Evolutionary conservation across 2,888 invertebrate genomes (phyloP).

Genomic region (Gandaritis pyraliata): DNA sequence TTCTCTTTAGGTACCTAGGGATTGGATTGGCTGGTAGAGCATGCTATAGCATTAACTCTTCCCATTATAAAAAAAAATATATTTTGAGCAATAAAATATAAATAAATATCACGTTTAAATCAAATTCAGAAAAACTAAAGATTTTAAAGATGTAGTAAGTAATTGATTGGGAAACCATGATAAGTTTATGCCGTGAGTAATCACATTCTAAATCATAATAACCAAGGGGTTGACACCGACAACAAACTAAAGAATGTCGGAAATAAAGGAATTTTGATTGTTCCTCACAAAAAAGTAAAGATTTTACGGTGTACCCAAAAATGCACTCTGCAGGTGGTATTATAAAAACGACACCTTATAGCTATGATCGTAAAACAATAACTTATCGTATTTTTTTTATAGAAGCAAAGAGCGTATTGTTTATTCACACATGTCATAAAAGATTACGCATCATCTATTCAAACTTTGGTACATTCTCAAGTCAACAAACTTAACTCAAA

Average conservation of each 20-base stretch:
- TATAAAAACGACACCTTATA: slow-evolving; percentile 59
- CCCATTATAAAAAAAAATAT: no score
- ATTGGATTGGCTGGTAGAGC: no score
- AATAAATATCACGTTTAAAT: no score
- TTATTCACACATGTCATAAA: slow-evolving; percentile 7
- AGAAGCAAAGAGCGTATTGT: slow-evolving; percentile 19
- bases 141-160: no score
- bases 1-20: no score
- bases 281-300: slow-evolving; percentile 51
- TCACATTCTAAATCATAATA: slow-evolving; percentile 53
- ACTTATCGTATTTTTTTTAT: slow-evolving; percentile 42
- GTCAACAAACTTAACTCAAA: slow-evolving; percentile 18
- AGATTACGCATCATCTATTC: slow-evolving; percentile 15
- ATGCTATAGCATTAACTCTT: no score
- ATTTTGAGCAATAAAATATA: no score
- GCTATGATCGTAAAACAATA: slow-evolving; percentile 56
- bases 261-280: slow-evolving; percentile 58
- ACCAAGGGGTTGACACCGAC: slow-evolving; percentile 60
- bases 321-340: slow-evolving; percentile 66
- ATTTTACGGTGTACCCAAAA: slow-evolving; percentile 55
- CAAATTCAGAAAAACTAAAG: no score
- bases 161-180: background rate
- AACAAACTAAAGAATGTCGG: slow-evolving; percentile 40
- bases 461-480: slow-evolving; percentile 8
- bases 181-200: slow-evolving; percentile 19